These are phyloP conservation scores for Apotomis turbidana DNA, from an alignment of 2,888 invertebrate genomes.

Conservation along the genomic window DNA sequence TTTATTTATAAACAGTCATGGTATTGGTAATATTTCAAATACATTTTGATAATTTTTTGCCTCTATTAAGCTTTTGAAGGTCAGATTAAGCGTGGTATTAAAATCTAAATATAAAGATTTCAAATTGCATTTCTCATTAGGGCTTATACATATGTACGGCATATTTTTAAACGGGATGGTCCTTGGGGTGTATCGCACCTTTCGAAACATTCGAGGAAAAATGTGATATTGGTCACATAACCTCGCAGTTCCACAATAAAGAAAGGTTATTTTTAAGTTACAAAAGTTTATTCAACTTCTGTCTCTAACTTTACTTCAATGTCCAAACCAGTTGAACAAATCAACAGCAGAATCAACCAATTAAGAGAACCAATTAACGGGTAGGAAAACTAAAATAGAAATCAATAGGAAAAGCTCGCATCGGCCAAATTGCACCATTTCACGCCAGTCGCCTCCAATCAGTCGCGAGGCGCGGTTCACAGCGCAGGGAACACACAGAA, in stretches of 20 bases:
- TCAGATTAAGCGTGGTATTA: too few relatives aligned
- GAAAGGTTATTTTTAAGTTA: background rate
- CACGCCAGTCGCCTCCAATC: slow-evolving; percentile 54
- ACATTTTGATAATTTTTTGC: background rate
- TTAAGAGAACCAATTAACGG: slow-evolving; percentile 34
- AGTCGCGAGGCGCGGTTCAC: slow-evolving; percentile 49
- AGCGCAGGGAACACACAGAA: slow-evolving; percentile 31
- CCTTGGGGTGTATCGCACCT: too few relatives aligned
- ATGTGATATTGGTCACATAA: too few relatives aligned
- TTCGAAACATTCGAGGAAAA: too few relatives aligned
- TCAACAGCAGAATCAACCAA: slow-evolving; percentile 22
- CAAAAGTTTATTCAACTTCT: slow-evolving; percentile 1
- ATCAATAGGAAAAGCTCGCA: slow-evolving; percentile 44
- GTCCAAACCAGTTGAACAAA: slow-evolving; percentile 12
- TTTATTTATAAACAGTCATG: slow-evolving; percentile 7
- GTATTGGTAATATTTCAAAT: background rate
- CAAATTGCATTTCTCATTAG: too few relatives aligned
- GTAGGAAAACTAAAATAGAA: slow-evolving; percentile 43
- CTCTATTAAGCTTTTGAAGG: background rate
- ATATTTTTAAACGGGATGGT: too few relatives aligned
- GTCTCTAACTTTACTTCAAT: slow-evolving; percentile 2
- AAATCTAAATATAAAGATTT: too few relatives aligned
- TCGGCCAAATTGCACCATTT: slow-evolving; percentile 51
- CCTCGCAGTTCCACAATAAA: background rate
- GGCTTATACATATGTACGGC: too few relatives aligned